Evolutionary conservation across 2,888 invertebrate genomes (phyloP).

Genomic region (Conomelus anceps): DNA sequence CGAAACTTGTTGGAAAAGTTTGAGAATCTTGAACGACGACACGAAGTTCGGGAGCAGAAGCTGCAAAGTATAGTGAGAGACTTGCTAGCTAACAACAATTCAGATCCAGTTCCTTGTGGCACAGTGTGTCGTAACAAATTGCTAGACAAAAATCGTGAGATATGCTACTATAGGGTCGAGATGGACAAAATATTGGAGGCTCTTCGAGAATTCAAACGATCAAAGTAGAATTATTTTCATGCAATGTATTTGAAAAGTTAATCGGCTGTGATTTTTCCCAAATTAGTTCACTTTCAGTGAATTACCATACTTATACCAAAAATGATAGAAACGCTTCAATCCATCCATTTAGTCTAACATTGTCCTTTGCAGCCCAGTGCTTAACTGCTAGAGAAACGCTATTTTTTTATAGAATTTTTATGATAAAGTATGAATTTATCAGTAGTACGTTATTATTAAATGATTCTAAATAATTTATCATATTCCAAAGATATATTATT

Average conservation of each 20-base stretch:
- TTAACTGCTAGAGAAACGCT: background rate
- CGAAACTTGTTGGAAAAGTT: slow-evolving; percentile 39
- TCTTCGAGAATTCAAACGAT: slow-evolving; percentile 31
- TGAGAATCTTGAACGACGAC: slow-evolving; percentile 43
- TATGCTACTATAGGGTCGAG: slow-evolving; percentile 35
- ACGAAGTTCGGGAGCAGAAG: slow-evolving; percentile 46
- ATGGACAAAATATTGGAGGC: slow-evolving; percentile 35
- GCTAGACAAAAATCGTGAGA: slow-evolving; percentile 35
- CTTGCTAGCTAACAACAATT: slow-evolving; percentile 35
- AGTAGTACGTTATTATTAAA: background rate
- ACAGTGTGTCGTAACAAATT: slow-evolving; percentile 32
- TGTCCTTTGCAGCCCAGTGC: background rate
- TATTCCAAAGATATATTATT: background rate
- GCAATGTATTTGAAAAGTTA: background rate
- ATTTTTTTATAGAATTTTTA: background rate
- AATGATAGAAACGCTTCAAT: background rate
- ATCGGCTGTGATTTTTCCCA: background rate
- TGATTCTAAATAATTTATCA: background rate
- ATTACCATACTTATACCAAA: background rate
- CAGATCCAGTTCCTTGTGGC: slow-evolving; percentile 27
- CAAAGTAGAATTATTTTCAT: slow-evolving; percentile 20
- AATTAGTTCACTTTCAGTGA: background rate
- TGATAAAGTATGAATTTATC: background rate
- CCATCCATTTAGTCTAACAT: background rate
- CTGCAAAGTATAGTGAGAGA: slow-evolving; percentile 45